Conservation (phyloP, 2,888 invertebrate species). For the Oscheius sp. region DNA sequence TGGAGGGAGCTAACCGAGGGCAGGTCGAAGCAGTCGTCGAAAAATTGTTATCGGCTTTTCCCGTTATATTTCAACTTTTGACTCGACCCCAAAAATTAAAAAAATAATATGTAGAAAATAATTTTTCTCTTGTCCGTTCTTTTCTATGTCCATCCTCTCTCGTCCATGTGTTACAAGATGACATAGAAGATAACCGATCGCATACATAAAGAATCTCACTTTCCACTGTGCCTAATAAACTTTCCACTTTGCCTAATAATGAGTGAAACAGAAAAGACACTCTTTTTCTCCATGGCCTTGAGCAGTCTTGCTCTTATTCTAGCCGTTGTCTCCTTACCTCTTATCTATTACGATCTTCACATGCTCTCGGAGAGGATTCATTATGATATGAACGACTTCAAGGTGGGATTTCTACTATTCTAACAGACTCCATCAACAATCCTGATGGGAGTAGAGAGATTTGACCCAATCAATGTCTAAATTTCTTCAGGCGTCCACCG, state of each 20-base stretch:
- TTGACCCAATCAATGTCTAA: neutral
- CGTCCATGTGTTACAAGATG: neutral
- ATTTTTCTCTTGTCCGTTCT: no score
- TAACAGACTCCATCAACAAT: no score
- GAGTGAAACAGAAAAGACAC: conserved; percentile 1
- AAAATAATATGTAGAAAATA: no score
- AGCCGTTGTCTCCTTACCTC: conserved; percentile 4
- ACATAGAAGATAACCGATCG: neutral
- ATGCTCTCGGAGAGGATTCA: neutral
- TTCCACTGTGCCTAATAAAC: neutral
- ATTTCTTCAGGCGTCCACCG: conserved; percentile 2
- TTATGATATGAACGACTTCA: conserved; percentile 19
- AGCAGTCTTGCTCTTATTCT: conserved; percentile 17
- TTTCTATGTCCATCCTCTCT: neutral
- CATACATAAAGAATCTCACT: neutral
- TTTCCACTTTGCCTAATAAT: neutral
- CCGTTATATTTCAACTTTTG: no score
- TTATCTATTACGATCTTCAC: conserved; percentile 5
- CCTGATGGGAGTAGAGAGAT: neutral
- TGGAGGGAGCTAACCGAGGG: no score
- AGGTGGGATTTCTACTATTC: conserved; percentile 6
- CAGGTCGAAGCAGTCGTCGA: no score
- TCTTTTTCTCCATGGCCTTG: conserved; percentile 1
- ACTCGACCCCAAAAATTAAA: no score
- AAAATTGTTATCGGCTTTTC: no score